phyloP scores from a whole-genome alignment of 1,140 invertebrate genomes.

The Trachymyrmex cornetzi region DNA sequence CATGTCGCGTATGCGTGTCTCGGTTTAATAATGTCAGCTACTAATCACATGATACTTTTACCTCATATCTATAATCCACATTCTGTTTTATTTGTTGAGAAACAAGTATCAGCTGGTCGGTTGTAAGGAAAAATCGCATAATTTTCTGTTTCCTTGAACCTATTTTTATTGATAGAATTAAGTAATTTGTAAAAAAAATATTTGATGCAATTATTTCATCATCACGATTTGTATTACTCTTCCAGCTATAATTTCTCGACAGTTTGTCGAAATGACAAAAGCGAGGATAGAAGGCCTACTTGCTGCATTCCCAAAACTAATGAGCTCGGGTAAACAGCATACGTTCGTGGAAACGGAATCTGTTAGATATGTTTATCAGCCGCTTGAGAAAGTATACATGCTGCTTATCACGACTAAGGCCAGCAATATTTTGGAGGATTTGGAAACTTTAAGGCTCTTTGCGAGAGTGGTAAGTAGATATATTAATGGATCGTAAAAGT shows the following conservation, averaged over 20 bases:
- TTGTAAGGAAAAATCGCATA: neutral
- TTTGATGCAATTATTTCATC: neutral
- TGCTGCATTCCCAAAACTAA: slow-evolving; percentile 99
- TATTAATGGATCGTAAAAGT: neutral
- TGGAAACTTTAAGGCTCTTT: slow-evolving; percentile 98
- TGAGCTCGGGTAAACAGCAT: slow-evolving; percentile 98
- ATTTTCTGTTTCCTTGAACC: neutral
- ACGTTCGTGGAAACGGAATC: slow-evolving; percentile 99
- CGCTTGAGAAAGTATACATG: slow-evolving; percentile 99
- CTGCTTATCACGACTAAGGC: slow-evolving; percentile 99
- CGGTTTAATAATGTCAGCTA: neutral
- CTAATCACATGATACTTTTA: slow-evolving; percentile 7
- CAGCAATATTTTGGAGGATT: slow-evolving; percentile 99
- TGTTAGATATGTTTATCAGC: slow-evolving; percentile 99
- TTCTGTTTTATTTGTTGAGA: neutral
- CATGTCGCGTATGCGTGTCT: slow-evolving; percentile 36
- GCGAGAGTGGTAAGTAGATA: slow-evolving; percentile 95
- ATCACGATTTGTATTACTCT: slow-evolving; percentile 79
- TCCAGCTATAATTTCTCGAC: slow-evolving; percentile 97
- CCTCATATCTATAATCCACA: neutral
- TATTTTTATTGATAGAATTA: neutral
- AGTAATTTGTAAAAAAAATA: neutral
- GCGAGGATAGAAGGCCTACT: slow-evolving; percentile 99
- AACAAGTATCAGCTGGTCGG: neutral
- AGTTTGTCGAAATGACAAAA: slow-evolving; percentile 99